Evolutionary conservation across 64 coral and sea anemone genomes (phyloP).

Genomic region (Stylophora pistillata): DNA sequence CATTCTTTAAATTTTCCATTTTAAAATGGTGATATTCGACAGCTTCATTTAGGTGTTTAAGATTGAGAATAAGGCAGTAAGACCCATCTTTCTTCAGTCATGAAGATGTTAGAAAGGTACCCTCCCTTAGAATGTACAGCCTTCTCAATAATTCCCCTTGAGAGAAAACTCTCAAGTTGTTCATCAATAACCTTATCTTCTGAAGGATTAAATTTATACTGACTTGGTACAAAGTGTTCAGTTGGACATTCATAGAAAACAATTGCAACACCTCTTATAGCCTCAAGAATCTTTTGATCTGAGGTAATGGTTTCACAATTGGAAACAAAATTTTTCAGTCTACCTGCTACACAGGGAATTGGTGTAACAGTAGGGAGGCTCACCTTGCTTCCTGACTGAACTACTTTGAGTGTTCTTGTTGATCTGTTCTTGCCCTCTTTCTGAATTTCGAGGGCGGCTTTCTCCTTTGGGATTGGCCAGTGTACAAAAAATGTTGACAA

Average conservation of each 20-base stretch:
- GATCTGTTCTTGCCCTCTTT: not conserved
- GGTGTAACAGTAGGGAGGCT: not conserved
- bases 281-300: constrained; percentile 22
- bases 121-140: not conserved
- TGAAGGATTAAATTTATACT: constrained; percentile 14
- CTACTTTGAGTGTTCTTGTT: not conserved
- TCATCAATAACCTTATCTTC: not conserved
- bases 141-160: constrained; percentile 24
- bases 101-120: constrained; percentile 23
- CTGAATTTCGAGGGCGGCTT: not conserved
- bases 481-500: not conserved
- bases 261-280: constrained; percentile 29
- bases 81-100: constrained; percentile 1
- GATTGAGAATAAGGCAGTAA: not conserved
- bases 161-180: not conserved
- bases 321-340: constrained; percentile 15
- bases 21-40: constrained; percentile 15
- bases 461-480: not conserved
- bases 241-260: not conserved
- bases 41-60: constrained; percentile 19
- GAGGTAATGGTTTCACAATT: constrained; percentile 13
- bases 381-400: constrained; percentile 6
- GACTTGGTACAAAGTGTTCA: not conserved
- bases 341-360: constrained; percentile 6
- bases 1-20: constrained; percentile 19